phyloP scores from a whole-genome alignment of 2,888 invertebrate genomes.

The Prosapia bicincta region DNA sequence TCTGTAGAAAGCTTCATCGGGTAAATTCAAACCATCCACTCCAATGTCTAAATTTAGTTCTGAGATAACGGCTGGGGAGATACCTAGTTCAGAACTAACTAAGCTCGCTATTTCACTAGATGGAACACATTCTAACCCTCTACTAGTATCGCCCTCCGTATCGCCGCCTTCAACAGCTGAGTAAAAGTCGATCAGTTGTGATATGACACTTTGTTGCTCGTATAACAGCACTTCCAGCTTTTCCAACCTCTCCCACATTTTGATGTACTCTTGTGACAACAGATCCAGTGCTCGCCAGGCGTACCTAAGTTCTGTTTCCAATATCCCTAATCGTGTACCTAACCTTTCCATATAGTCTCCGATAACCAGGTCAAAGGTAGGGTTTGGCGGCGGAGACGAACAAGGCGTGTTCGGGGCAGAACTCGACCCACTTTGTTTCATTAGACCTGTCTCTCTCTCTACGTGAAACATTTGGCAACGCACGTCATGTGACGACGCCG shows the following conservation, averaged over 20 bases:
- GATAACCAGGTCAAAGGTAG: slow-evolving; percentile 53
- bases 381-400: slow-evolving; percentile 26
- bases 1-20: slow-evolving; percentile 84
- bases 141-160: slow-evolving; percentile 19
- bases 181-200: slow-evolving; percentile 79
- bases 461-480: slow-evolving; percentile 20
- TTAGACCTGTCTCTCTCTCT: slow-evolving; percentile 22
- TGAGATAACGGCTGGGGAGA: slow-evolving; percentile 44
- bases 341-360: slow-evolving; percentile 90
- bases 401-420: slow-evolving; percentile 35
- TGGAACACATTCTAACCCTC: slow-evolving; percentile 8
- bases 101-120: neutral
- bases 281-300: slow-evolving; percentile 91
- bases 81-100: slow-evolving; percentile 8
- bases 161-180: slow-evolving; percentile 41
- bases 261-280: slow-evolving; percentile 86
- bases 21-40: slow-evolving; percentile 57
- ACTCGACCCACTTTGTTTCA: slow-evolving; percentile 26
- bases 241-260: slow-evolving; percentile 91
- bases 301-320: slow-evolving; percentile 87
- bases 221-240: slow-evolving; percentile 80
- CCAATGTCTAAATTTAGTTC: slow-evolving; percentile 46
- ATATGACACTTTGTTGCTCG: slow-evolving; percentile 88
- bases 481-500: slow-evolving; percentile 20
- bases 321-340: slow-evolving; percentile 77